These are phyloP conservation scores for Geodia barretti DNA, from an alignment of 37 sponge, comb jelly and placozoan genomes.

Conservation along the genomic window DNA sequence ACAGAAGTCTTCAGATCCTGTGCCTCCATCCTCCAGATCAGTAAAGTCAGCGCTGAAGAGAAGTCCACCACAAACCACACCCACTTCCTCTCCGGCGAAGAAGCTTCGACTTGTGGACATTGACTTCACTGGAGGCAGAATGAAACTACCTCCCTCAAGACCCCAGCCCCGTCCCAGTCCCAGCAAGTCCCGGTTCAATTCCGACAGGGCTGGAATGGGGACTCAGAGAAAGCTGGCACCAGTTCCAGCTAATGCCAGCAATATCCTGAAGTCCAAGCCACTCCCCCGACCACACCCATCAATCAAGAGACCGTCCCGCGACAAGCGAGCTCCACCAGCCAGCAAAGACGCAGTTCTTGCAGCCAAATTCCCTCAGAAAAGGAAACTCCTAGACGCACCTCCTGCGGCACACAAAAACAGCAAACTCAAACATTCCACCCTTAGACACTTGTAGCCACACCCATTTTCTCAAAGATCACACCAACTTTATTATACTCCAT, in stretches of 20 bases:
- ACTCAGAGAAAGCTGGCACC: not conserved
- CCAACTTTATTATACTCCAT: not conserved
- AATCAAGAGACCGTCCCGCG: not conserved
- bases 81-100: not conserved
- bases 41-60: not conserved
- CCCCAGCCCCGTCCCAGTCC: not conserved
- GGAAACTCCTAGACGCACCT: slow-evolving; percentile 31
- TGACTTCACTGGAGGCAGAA: slow-evolving; percentile 49
- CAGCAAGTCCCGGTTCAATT: not conserved
- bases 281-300: not conserved
- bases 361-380: slow-evolving; percentile 76
- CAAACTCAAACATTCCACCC: too few species aligned
- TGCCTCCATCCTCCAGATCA: too few species aligned
- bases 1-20: too few species aligned
- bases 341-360: slow-evolving; percentile 62
- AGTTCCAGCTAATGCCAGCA: not conserved
- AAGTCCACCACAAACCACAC: not conserved
- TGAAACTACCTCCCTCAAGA: not conserved
- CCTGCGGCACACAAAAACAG: not conserved
- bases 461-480: not conserved
- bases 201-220: not conserved
- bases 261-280: not conserved
- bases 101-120: slow-evolving; percentile 53
- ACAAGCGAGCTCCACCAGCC: not conserved
- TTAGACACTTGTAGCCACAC: too few species aligned